A percentile compares a stretch with the other conserved stretches of the same genome.
Evolutionary conservation across 2,113 vertebrate genomes (phyloP).

Genomic region (Cephalopholis sonnerati): DNA sequence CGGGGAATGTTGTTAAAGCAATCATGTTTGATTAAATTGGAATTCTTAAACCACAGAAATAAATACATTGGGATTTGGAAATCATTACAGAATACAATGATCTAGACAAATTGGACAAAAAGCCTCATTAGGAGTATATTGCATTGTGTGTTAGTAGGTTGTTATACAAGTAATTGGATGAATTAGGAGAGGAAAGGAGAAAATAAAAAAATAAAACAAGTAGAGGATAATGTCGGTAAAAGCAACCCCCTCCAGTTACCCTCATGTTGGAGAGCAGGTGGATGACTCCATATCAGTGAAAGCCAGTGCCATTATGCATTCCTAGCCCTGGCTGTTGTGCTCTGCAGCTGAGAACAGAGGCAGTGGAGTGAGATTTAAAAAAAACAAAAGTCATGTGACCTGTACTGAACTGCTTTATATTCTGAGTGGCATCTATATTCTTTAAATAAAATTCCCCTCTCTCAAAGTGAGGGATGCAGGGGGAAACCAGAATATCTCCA

Average conservation of each 20-base stretch:
- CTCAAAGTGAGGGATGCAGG: background rate
- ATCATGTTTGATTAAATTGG: conserved; percentile 53
- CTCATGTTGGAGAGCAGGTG: conserved; percentile 32
- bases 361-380: conserved; percentile 22
- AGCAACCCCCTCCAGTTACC: background rate
- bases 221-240: background rate
- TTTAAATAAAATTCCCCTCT: conserved; percentile 24
- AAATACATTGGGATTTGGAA: conserved; percentile 40
- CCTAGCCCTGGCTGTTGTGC: conserved; percentile 25
- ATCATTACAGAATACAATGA: conserved; percentile 46
- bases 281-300: conserved; percentile 21
- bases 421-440: conserved; percentile 36
- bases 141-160: background rate
- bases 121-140: conserved; percentile 14
- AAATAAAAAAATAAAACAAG: background rate
- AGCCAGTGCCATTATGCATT: conserved; percentile 27
- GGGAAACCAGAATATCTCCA: too few species aligned
- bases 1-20: conserved; percentile 14
- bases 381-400: conserved; percentile 32
- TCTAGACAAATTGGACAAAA: conserved; percentile 38
- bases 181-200: conserved; percentile 3
- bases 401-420: conserved; percentile 50
- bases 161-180: conserved; percentile 20
- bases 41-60: conserved; percentile 32
- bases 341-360: conserved; percentile 29